phyloP scores from a whole-genome alignment of 2,113 vertebrate species.

The Beaufortia kweichowensis region DNA sequence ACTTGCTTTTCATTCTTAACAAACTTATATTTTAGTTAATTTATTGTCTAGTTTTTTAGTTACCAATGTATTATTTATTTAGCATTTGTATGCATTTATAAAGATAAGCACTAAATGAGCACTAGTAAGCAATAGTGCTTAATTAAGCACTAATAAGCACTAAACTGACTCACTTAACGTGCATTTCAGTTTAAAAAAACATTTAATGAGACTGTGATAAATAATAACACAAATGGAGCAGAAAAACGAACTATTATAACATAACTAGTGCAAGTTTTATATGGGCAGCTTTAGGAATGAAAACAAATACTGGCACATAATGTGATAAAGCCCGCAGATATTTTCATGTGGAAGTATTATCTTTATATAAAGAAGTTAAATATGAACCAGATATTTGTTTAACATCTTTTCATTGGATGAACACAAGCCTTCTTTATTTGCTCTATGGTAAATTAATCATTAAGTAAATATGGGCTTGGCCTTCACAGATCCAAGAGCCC shows the following conservation, averaged over 20 bases:
- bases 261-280: background rate
- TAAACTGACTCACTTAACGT: too few relatives aligned
- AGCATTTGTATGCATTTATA: too few relatives aligned
- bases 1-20: too few relatives aligned
- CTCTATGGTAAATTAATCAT: constrained; percentile 68
- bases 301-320: constrained; percentile 9
- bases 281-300: constrained; percentile 17
- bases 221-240: background rate
- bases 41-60: too few relatives aligned
- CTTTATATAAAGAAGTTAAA: constrained; percentile 52
- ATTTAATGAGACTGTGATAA: background rate
- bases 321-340: constrained; percentile 38
- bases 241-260: background rate
- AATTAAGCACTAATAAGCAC: too few relatives aligned
- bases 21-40: too few relatives aligned
- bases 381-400: constrained; percentile 59
- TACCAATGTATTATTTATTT: too few relatives aligned
- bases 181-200: too few relatives aligned
- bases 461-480: constrained; percentile 60
- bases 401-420: constrained; percentile 59
- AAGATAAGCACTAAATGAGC: too few relatives aligned
- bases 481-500: constrained; percentile 62
- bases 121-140: too few relatives aligned
- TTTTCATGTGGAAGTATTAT: constrained; percentile 39
- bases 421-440: constrained; percentile 65